These are phyloP conservation scores for Prenolepis imparis DNA, from an alignment of 2,888 invertebrate genomes.

Conservation along the genomic window DNA sequence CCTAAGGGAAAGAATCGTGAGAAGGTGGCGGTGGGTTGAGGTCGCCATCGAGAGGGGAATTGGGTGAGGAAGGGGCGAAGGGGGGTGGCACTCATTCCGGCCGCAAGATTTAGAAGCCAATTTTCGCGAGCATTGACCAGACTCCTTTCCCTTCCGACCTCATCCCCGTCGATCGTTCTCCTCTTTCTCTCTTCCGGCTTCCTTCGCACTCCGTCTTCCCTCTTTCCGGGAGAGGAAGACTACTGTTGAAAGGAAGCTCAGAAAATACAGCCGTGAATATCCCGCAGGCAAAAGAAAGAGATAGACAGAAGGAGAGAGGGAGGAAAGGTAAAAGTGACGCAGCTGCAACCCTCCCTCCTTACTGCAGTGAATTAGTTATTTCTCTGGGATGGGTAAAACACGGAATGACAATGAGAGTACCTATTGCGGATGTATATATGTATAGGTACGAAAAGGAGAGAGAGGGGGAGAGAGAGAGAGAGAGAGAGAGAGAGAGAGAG, in stretches of 20 bases:
- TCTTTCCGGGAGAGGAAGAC: constrained; percentile 41
- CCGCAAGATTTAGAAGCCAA: constrained; percentile 85
- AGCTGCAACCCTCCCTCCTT: constrained; percentile 28
- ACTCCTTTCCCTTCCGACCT: constrained; percentile 68
- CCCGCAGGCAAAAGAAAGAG: too few relatives aligned
- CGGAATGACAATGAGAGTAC: constrained; percentile 54
- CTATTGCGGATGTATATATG: not conserved
- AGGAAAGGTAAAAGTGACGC: constrained; percentile 54
- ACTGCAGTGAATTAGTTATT: constrained; percentile 56
- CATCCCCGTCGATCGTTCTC: constrained; percentile 61
- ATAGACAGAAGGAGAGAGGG: too few relatives aligned
- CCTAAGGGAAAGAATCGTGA: constrained; percentile 64
- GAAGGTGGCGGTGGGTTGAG: constrained; percentile 48
- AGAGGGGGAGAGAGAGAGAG: too few relatives aligned
- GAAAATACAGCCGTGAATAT: constrained; percentile 75
- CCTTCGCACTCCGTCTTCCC: constrained; percentile 45
- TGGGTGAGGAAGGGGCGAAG: constrained; percentile 53
- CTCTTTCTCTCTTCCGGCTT: constrained; percentile 52
- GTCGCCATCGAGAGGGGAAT: constrained; percentile 52
- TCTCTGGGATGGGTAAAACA: constrained; percentile 40
- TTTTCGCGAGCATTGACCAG: constrained; percentile 84
- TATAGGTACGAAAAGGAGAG: not conserved
- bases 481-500: too few relatives aligned
- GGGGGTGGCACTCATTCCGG: constrained; percentile 78
- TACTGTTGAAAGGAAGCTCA: constrained; percentile 69